phyloP scores from a whole-genome alignment of 2,888 invertebrate species.

The Crossocerus cetratus region DNA sequence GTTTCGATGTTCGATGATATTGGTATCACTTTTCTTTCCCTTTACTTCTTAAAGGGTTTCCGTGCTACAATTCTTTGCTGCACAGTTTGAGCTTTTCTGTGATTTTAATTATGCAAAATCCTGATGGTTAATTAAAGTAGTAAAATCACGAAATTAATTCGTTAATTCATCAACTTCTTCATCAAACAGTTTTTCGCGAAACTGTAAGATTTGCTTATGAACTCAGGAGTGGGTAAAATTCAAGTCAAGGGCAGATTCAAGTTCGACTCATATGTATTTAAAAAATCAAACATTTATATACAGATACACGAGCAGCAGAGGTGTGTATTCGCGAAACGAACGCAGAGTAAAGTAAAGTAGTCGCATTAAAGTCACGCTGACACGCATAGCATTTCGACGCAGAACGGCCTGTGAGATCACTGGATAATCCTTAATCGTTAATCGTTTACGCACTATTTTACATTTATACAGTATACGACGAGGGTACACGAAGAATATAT shows the following conservation, averaged over 20 bases:
- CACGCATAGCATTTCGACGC: no score
- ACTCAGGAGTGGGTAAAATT: background rate
- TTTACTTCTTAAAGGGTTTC: no score
- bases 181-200: background rate
- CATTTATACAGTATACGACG: constrained; percentile 1
- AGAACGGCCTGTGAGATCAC: background rate
- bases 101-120: no score
- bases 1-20: no score
- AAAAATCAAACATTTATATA: constrained; percentile 58
- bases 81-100: no score
- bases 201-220: background rate
- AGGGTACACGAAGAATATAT: constrained; percentile 1
- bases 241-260: background rate
- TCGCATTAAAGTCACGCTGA: background rate
- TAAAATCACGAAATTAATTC: no score
- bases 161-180: no score
- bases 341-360: background rate
- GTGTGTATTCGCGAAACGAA: constrained; percentile 28
- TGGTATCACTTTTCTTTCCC: no score
- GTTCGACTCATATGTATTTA: constrained; percentile 59
- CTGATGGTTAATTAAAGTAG: no score
- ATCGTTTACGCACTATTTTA: background rate
- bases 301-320: constrained; percentile 47
- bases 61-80: no score
- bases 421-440: no score